Conservation (phyloP, 2,113 vertebrate species). For the Caloenas nicobarica region DNA sequence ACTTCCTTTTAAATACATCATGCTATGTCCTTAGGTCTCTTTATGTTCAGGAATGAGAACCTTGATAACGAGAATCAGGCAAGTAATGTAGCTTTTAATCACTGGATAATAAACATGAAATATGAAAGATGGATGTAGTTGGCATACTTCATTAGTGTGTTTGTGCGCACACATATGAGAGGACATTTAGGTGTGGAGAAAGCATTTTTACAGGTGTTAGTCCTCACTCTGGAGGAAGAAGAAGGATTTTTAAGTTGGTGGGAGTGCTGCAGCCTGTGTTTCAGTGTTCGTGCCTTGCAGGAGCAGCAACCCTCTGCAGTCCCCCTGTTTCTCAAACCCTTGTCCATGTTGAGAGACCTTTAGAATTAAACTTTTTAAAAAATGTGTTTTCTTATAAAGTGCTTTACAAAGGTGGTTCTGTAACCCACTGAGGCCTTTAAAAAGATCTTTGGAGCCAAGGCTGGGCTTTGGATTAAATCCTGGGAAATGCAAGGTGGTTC, state of each 20-base stretch:
- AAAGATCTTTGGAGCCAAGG: background rate
- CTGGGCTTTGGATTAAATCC: accelerated
- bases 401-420: background rate
- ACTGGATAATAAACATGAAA: accelerated
- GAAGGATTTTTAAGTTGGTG: background rate
- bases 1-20: accelerated
- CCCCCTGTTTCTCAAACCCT: background rate
- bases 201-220: background rate
- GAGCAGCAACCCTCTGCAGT: background rate
- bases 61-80: no score
- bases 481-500: background rate
- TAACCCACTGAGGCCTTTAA: background rate
- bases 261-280: background rate
- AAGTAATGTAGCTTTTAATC: background rate
- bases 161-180: accelerated
- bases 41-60: background rate
- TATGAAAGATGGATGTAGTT: background rate
- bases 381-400: background rate
- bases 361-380: background rate
- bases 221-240: background rate
- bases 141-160: background rate
- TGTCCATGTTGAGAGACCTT: background rate
- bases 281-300: background rate
- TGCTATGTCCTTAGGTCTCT: accelerated
- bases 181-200: background rate